phyloP scores from a whole-genome alignment of 2,888 invertebrate species.

The Diloba caeruleocephala region DNA sequence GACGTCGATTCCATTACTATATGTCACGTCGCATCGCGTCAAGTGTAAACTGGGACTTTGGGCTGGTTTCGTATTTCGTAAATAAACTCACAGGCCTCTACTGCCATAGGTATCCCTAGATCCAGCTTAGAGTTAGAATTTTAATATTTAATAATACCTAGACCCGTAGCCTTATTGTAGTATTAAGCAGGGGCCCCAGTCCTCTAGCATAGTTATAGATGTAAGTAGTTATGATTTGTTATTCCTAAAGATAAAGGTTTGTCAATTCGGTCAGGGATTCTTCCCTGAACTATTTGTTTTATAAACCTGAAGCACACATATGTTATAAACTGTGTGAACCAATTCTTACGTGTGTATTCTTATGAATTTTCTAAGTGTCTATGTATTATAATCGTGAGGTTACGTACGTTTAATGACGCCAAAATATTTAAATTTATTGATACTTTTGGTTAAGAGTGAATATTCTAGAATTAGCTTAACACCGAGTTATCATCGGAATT shows the following conservation, averaged over 20 bases:
- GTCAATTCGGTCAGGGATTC: conserved; percentile 9
- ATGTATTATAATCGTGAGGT: conserved; percentile 25
- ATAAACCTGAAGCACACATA: not conserved
- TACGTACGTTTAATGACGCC: no score
- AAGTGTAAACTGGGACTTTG: no score
- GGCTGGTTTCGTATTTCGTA: conserved; percentile 18
- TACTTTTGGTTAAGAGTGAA: no score
- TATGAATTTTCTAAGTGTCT: conserved; percentile 56
- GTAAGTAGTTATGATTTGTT: conserved; percentile 23
- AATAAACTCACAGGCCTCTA: conserved; percentile 39
- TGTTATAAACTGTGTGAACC: conserved; percentile 6
- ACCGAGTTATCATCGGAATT: no score
- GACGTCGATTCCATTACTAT: no score
- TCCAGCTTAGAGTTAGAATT: conserved; percentile 33
- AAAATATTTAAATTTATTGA: no score
- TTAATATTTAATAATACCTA: conserved; percentile 31
- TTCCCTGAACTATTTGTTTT: not conserved
- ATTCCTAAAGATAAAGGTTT: conserved; percentile 38
- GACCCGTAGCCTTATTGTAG: conserved; percentile 53
- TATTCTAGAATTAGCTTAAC: no score
- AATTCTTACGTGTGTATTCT: conserved; percentile 42
- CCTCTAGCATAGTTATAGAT: conserved; percentile 18
- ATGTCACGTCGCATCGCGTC: no score
- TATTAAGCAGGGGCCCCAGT: conserved; percentile 27
- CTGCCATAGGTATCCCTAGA: conserved; percentile 43